A percentile compares a stretch with the other conserved stretches of the same genome.
Evolutionary conservation across 2,888 invertebrate species (phyloP).

Genomic region (Tolmerus cingulatus): DNA sequence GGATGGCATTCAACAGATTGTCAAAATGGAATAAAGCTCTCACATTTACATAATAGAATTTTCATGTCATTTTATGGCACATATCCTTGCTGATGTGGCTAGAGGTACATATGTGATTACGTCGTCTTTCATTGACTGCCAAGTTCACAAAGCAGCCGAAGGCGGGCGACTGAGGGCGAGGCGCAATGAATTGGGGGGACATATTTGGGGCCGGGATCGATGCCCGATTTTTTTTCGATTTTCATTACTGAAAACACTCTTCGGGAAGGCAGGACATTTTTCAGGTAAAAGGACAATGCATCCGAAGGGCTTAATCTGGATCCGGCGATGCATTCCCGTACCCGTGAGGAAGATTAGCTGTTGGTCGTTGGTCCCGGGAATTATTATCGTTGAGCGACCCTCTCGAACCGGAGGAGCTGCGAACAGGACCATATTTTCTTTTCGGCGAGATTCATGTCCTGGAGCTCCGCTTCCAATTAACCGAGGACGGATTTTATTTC

Average conservation of each 20-base stretch:
- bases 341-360: neutral
- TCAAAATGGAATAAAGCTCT: constrained; percentile 47
- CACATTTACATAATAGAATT: constrained; percentile 50
- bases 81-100: constrained; percentile 45
- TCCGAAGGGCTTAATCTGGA: neutral
- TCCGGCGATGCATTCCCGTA: neutral
- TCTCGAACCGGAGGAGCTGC: neutral
- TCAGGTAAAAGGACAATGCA: neutral
- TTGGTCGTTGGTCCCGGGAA: neutral
- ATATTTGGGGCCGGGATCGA: neutral
- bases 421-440: constrained; percentile 11
- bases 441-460: constrained; percentile 6
- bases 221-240: neutral
- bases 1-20: constrained; percentile 50
- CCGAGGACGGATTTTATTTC: constrained; percentile 48
- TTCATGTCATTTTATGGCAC: constrained; percentile 50
- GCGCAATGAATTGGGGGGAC: constrained; percentile 4
- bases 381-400: neutral
- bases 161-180: neutral
- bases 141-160: constrained; percentile 6
- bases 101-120: constrained; percentile 40
- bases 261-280: neutral
- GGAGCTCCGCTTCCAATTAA: constrained; percentile 47
- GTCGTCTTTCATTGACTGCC: constrained; percentile 45
- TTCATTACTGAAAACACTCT: neutral